Evolutionary conservation across 2,888 invertebrate species (phyloP).

Genomic region (Drosophila histrio): DNA sequence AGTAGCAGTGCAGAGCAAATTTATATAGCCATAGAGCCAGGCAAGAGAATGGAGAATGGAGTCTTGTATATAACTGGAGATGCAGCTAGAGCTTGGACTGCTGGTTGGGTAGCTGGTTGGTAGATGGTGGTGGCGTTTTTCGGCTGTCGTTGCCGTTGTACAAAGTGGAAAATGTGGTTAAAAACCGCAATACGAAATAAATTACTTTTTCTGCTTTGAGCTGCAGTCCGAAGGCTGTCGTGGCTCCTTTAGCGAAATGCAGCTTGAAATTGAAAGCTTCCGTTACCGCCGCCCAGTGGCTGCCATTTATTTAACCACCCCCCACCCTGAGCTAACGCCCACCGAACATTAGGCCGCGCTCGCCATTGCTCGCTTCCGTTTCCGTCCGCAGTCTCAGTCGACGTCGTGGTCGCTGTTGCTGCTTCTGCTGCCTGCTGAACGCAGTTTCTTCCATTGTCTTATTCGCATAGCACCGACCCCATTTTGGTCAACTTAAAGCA

Average conservation of each 20-base stretch:
- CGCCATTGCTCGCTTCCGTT: slow-evolving; percentile 74
- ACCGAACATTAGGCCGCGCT: slow-evolving; percentile 70
- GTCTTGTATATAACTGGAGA: slow-evolving; percentile 36
- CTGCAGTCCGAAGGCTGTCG: slow-evolving; percentile 63
- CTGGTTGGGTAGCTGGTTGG: not conserved
- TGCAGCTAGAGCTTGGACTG: slow-evolving; percentile 30
- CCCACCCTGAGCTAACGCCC: slow-evolving; percentile 9
- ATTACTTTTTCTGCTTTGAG: slow-evolving; percentile 78
- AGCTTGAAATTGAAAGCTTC: slow-evolving; percentile 80
- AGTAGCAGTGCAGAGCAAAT: slow-evolving; percentile 52
- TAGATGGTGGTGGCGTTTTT: slow-evolving; percentile 46
- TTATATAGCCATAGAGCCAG: slow-evolving; percentile 54
- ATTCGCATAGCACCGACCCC: slow-evolving; percentile 34
- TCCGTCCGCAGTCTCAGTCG: slow-evolving; percentile 40
- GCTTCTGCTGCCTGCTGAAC: slow-evolving; percentile 2
- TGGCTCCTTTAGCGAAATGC: slow-evolving; percentile 52
- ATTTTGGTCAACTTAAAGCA: slow-evolving; percentile 60
- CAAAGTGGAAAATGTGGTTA: slow-evolving; percentile 79
- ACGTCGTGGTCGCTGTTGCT: slow-evolving; percentile 1
- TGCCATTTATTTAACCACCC: slow-evolving; percentile 56
- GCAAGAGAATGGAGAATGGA: slow-evolving; percentile 29
- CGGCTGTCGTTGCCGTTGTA: slow-evolving; percentile 75
- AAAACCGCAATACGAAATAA: slow-evolving; percentile 80
- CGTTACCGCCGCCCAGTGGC: slow-evolving; percentile 53
- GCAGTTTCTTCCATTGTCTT: slow-evolving; percentile 43